Base-by-base conservation (phyloP, 2,888 invertebrate species). In the Dynastes hyllus region DNA sequence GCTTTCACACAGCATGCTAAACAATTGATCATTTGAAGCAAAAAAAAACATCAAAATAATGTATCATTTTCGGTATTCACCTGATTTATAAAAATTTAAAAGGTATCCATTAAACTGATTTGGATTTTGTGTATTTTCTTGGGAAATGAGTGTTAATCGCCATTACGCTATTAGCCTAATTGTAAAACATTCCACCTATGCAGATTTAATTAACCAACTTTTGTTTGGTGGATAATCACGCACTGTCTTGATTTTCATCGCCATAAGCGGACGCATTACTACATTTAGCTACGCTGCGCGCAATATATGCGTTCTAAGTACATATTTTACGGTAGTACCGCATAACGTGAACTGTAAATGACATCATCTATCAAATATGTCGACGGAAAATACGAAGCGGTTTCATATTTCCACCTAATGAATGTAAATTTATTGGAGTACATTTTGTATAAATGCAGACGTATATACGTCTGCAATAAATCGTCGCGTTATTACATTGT, bases 351-450 rank as follows among this genome's bases (percentile, higher is more conserved):
- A 63, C 63, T 32, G 63, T 32, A 63, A 63, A 63, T 63, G 32
- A 32, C 63, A 63, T 63, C 63, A 63, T 63, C 63, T 63, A 63
- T 63, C 63, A 63, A 29, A 32, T 63, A 32, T 63, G 32, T 13
- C 63, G 11, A 63, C 29, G 32, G 29, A 63, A 63, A 63, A 63
- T 63, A 63, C 63, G 63, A 63, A 63, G 13, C 29, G 63, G 63
- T 63, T 32, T 63, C 63, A 63, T 29, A 63, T 32, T 63, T 63
- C 63, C 32, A 63, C 32, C 32, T 63, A 63, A 63, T 63, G 29
- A 63, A 63, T 63, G 63, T 63, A 32, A 63, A 63, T 29, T 63
- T 63, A 63, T 63, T 63, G 63, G 32, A 9, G 63, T 63, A 63
- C 13, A 9, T 58, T 58, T 63, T 13, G 29, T 63, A 29, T 32